Evolutionary conservation across 2,888 invertebrate genomes (phyloP).

Genomic region (Xanthostigma xanthostigma): DNA sequence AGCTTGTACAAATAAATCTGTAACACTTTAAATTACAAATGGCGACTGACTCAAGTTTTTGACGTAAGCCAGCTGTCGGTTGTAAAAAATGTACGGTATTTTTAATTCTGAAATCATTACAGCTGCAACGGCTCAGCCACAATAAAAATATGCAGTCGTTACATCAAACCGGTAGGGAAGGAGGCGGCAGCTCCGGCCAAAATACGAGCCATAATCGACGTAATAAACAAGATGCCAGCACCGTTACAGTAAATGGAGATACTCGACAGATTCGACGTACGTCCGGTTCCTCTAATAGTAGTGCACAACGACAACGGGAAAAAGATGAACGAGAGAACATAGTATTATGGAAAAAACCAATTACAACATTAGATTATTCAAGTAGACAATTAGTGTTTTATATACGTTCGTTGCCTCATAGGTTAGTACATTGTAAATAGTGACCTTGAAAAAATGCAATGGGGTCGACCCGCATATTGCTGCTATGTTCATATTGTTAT

Average conservation of each 20-base stretch:
- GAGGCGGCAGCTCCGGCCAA: conserved; percentile 18
- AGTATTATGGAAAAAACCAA: conserved; percentile 69
- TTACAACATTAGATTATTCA: conserved; percentile 68
- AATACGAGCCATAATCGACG: conserved; percentile 3
- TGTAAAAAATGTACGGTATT: conserved; percentile 5
- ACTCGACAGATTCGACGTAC: conserved; percentile 31
- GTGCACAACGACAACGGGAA: conserved; percentile 26
- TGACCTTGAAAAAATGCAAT: background rate
- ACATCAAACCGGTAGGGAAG: conserved; percentile 15
- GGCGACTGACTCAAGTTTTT: no score
- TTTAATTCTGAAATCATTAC: conserved; percentile 17
- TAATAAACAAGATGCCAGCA: background rate
- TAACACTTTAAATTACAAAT: no score
- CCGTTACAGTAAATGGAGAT: conserved; percentile 8
- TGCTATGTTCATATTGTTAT: no score
- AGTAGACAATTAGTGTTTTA: conserved; percentile 50
- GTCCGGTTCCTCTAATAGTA: conserved; percentile 7
- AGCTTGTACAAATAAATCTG: no score
- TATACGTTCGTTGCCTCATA: background rate
- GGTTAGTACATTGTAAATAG: background rate
- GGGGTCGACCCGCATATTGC: no score
- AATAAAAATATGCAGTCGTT: conserved; percentile 38
- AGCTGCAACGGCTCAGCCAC: conserved; percentile 50
- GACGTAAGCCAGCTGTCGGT: conserved; percentile 2
- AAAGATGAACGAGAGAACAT: conserved; percentile 45